These are phyloP conservation scores for Urosaurus nigricauda DNA, from an alignment of 2,797 vertebrate genomes.

Conservation along the genomic window DNA sequence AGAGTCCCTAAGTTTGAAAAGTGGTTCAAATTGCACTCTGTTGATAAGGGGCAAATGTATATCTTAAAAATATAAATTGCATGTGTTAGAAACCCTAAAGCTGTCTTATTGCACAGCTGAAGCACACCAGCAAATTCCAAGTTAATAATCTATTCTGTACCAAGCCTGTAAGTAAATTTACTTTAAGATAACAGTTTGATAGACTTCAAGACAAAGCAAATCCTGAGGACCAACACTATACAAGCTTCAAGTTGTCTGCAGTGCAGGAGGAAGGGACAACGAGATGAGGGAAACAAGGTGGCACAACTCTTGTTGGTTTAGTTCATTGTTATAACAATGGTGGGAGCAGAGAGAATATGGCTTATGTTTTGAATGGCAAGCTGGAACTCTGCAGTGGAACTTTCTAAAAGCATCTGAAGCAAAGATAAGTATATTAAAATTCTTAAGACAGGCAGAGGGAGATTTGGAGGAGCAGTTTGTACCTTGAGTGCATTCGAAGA, in stretches of 20 bases:
- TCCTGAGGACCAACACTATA: not conserved
- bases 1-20: too few species aligned
- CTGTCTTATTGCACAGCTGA: not conserved
- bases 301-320: not conserved
- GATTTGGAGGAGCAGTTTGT: not conserved
- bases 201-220: not conserved
- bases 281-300: not conserved
- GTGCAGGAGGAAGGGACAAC: not conserved
- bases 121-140: not conserved
- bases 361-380: conserved; percentile 1
- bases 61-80: not conserved
- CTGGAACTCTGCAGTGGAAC: not conserved
- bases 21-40: not conserved
- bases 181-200: not conserved
- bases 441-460: not conserved
- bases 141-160: not conserved
- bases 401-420: accelerated
- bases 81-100: not conserved
- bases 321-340: not conserved
- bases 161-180: not conserved
- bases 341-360: conserved; percentile 27
- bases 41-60: not conserved
- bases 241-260: not conserved
- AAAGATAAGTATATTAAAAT: conserved; percentile 4
- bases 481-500: conserved; percentile 10